Evolutionary conservation across 2,113 vertebrate species (phyloP), one percentile per base, ranked within the genome.

Genomic region (Rhipidura dahli): DNA sequence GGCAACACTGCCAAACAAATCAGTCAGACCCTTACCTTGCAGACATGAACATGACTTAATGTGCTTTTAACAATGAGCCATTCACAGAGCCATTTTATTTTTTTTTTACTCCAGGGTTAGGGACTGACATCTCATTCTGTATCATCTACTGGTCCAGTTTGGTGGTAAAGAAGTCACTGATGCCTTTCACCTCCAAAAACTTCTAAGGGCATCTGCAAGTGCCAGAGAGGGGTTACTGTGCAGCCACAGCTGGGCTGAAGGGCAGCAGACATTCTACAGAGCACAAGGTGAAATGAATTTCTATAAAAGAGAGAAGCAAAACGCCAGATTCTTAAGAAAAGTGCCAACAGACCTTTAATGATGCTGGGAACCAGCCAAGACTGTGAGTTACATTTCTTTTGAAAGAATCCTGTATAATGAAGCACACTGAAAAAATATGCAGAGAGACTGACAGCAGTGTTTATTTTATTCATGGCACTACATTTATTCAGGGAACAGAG

Each of bases 391-490:
- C 61, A 77, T 90, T 96, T 92, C 83, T 94, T 92, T 66, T 87
- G 68, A 93, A 95, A 81, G 83, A 95, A 92, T 95, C 49, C 64
- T 81, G 69, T 91, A 96, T 92, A 94, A 94, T 84, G 89, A 96
- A 97, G 93, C 75, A 84, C 45, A 33, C 80, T 81, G 83, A 96
- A 90, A 83, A 96, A 94, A 80, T 89, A 95, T 53, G 91, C 87
- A 68, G 72, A 73, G 75, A 94, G 93, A 93, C 89, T 94, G 94
- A 94, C 94, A 95, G 92, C 88, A 57, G 65, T 93, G 90, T 96
- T 97, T 96, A 83, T 80, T 96, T 95, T 94, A 94, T 79, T 87
- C 94, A 90, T 75, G 85, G 80, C 94, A 92, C 83, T 94, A 87
- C 86, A 93, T 94, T 83, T 83, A 90, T 81, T 80, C 89, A 81